Evolutionary conservation across 2,113 vertebrate genomes (phyloP).

Genomic region (Eurystomus gularis): DNA sequence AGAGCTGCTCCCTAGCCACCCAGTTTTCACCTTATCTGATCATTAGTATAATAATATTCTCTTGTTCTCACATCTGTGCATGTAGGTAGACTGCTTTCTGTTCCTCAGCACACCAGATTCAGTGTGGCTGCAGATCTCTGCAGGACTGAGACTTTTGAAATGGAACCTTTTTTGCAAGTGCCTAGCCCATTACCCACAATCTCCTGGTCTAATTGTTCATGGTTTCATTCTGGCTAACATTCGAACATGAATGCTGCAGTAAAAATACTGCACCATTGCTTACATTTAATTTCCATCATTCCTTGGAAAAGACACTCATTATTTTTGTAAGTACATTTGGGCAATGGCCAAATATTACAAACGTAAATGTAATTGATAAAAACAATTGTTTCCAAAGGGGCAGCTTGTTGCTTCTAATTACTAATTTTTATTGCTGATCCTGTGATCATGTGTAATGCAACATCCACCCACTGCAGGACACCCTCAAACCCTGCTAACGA

Average conservation of each 20-base stretch:
- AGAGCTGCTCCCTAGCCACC: neutral
- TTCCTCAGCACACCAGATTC: neutral
- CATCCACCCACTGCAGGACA: constrained; percentile 16
- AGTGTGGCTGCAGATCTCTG: neutral
- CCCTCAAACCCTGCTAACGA: neutral
- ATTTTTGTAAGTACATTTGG: constrained; percentile 33
- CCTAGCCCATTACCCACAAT: neutral
- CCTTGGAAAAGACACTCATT: constrained; percentile 11
- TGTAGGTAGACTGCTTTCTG: neutral
- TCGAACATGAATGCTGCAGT: neutral
- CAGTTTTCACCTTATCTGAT: neutral
- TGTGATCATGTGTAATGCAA: constrained; percentile 23
- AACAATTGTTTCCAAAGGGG: constrained; percentile 36
- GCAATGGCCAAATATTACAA: constrained; percentile 20
- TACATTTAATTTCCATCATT: constrained; percentile 11
- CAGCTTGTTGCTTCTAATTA: constrained; percentile 37
- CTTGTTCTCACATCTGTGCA: rapidly evolving
- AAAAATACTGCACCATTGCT: neutral
- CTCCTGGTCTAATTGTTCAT: neutral
- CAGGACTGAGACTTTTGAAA: neutral
- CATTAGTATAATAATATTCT: rapidly evolving
- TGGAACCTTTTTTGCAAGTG: neutral
- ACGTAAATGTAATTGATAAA: constrained; percentile 41
- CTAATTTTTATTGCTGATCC: constrained; percentile 31
- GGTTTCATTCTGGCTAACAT: neutral